phyloP scores from a whole-genome alignment of 2,797 vertebrate species.

The Philypnodon macrostomus region DNA sequence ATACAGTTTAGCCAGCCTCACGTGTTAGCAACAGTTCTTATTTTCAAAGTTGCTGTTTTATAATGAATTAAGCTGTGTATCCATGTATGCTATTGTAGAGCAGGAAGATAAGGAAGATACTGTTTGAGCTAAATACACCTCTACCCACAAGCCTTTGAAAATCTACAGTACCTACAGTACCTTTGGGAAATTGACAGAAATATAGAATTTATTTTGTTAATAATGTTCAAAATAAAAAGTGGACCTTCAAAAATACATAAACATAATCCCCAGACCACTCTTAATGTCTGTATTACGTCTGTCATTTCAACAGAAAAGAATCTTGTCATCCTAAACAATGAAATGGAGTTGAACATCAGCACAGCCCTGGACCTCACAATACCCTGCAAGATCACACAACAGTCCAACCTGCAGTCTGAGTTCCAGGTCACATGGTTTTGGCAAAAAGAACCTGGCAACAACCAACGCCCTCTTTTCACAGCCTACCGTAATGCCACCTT shows the following conservation, averaged over 20 bases:
- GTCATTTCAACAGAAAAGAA: constrained; percentile 35
- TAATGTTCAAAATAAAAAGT: too few relatives aligned
- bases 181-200: too few relatives aligned
- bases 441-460: constrained; percentile 9
- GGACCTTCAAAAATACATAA: neutral
- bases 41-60: too few relatives aligned
- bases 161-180: too few relatives aligned
- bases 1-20: neutral
- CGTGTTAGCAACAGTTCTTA: neutral
- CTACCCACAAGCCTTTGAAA: too few relatives aligned
- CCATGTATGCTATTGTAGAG: too few relatives aligned
- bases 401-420: constrained; percentile 41
- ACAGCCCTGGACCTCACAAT: constrained; percentile 36
- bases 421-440: constrained; percentile 67
- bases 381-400: constrained; percentile 43
- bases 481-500: constrained; percentile 52
- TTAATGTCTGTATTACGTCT: neutral
- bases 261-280: too few relatives aligned
- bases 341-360: constrained; percentile 35
- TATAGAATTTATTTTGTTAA: too few relatives aligned
- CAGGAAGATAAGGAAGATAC: too few relatives aligned
- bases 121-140: too few relatives aligned
- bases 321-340: constrained; percentile 28
- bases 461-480: constrained; percentile 45
- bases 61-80: too few relatives aligned